Evolutionary conservation across 1,140 invertebrate genomes (phyloP), one percentile per base, ranked within the genome.

Genomic region (Sarcophaga peregrina): DNA sequence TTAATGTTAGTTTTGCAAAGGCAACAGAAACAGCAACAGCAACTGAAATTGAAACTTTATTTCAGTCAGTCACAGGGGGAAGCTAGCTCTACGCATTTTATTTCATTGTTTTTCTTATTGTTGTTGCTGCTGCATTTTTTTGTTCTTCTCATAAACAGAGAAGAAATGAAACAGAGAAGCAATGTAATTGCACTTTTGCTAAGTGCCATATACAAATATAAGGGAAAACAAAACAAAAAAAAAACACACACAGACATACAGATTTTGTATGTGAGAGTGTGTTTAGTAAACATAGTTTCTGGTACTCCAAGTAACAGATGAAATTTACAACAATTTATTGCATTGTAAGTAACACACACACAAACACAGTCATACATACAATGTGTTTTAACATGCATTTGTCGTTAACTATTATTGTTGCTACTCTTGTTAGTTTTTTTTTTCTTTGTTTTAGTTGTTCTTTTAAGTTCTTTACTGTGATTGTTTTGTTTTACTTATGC

Each of bases 301-400:
- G 1, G 25, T 37, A 37, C 25, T 37, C 25, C 62, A 46, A 81
- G 7, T 37, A 46, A 81, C 52, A 68, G 75, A 78, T 78, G 75
- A 78, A 78, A 47, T 78, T 78, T 68, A 25, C 80, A 62, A 81
- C 75, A 78, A 78, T 78, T 78, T 78, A 78, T 78, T 78, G 75
- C 75, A 52, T 47, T 20, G 47, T 50, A 3, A 78, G 9, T 48
- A 15, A 47, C 74, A 47, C 45, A 76, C 74, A 76, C 11, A 76
- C 45, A 76, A 37, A 37, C 25, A 37, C 25, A 37, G 25, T 37
- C 25, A 62, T 62, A 25, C 25, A 62, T 62, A 25, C 54, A n/a
- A n/a, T 0, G 54, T n/a, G n/a, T n/a, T 13, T 58, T n/a, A 15
- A 1, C 10, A 13, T 58, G 15, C 54, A 58, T 58, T 68, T 3